Evolutionary conservation across 2,797 vertebrate species (phyloP), one percentile per base, ranked within the genome.

Genomic region (Parauchenoglanis ngamensis): DNA sequence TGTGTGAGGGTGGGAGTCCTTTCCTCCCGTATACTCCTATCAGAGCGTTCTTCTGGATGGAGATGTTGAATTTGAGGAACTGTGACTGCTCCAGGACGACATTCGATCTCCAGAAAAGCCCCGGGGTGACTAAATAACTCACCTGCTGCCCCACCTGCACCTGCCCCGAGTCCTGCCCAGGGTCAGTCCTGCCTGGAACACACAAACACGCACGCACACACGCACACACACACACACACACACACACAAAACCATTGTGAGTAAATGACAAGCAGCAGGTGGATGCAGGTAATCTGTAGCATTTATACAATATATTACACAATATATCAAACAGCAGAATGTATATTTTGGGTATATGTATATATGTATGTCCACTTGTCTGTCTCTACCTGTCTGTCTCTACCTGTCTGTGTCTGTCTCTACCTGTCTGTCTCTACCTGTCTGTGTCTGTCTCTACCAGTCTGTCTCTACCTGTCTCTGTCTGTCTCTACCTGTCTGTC

Each of bases 1-100:
- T 99, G 91, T 99, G 98, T 80, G 98, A 97, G 31, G 98, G 98
- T 19, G 97, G 97, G 25, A 99, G 96, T 56, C 98, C 98, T 93
- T 99, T 99, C 88, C 98, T 95, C 87, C 98, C 98, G 19, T 99
- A 99, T 1, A 99, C 97, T 91, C 98, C 98, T 25, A 99, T 98
- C 94, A 99, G 89, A 40, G 98, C 98, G 63, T 99, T 98, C 94
- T 98, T 99, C 95, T 98, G 98, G 89, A 99, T 98, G 25, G 98
- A 99, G 94, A 99, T 98, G 96, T 99, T 99, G 96, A 99, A 99
- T 93, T 99, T 99, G 59, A 99, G 95, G 93, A 99, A 99, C 86
- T 97, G 97, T 17, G 98, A 97, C 83, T 97, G 96, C 89, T 98
- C 97, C 93, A 99, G 96, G 92, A 95, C 95, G 28, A 99, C 93